Evolutionary conservation across 1,140 invertebrate species (phyloP), one percentile per base, ranked within the genome.

Genomic region (Cydia amplana): DNA sequence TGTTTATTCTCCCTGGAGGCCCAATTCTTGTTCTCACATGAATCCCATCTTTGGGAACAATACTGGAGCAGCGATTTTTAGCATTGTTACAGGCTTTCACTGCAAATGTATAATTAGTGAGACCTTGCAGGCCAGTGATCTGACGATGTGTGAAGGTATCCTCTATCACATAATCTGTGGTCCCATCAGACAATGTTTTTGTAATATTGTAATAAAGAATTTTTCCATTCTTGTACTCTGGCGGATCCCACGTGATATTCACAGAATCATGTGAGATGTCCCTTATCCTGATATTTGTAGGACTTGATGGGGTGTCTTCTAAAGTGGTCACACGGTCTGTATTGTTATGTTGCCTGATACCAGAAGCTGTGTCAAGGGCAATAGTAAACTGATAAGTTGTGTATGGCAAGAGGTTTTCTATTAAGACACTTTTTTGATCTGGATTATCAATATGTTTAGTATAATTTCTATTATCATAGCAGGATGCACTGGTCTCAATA

Each of bases 351-450:
- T 95, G 94, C 20, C 96, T 96, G 85, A 96, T 94, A 1, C 96
- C 96, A 81, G 95, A 94, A 77, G 94, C 95, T 1, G 96, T 97
- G 73, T 95, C 94, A 72, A 97, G 95, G 14, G 96, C 92, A 25
- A 98, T 94, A 4, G 94, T 94, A 7, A 98, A 92, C 83, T 94
- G 95, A 85, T 98, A 98, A 0, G 95, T 95, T 6, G 96, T 97
- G 83, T 95, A 98, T 4, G 97, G 97, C 75, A 94, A 94, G 43
- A 98, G 87, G 43, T 92, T 88, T 46, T 91, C 92, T 46, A 95
- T 93, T 12, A 93, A 95, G 0, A 88, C 93, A 80, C 85, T 70
- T 81, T 80, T 88, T 73, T 86, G 82, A 72, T 86, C 85, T 20
- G 88, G 83, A 67, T 91, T 77, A 64, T 75, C 73, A 63, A 91